These are phyloP conservation scores for Drosophila pandora DNA, from an alignment of 1,140 invertebrate species.

Conservation along the genomic window DNA sequence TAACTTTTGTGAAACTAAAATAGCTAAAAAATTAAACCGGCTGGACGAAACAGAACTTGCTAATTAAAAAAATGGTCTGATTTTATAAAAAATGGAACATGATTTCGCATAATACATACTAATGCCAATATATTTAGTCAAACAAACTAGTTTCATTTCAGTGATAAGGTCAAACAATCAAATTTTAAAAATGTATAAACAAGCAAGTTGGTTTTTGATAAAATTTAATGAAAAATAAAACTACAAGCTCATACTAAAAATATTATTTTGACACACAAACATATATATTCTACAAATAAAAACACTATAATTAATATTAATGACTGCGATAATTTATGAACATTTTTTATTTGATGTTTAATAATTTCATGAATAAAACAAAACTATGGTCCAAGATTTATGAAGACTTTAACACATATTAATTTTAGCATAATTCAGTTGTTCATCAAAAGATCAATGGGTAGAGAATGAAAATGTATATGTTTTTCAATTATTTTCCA, in stretches of 20 bases:
- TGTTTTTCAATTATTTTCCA: background rate
- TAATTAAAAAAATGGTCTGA: conserved; percentile 26
- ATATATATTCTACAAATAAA: conserved; percentile 12
- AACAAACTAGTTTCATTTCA: conserved; percentile 28
- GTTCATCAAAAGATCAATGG: background rate
- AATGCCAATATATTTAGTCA: conserved; percentile 25
- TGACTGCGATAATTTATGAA: conserved; percentile 8
- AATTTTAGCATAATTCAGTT: conserved; percentile 3
- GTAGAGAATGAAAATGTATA: background rate
- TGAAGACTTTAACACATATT: conserved; percentile 24
- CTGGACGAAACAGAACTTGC: conserved; percentile 14
- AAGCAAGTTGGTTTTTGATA: background rate
- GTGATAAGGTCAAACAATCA: conserved; percentile 40
- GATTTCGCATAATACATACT: conserved; percentile 34
- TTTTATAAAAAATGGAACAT: conserved; percentile 22
- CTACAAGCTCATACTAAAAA: background rate
- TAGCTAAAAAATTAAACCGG: conserved; percentile 3
- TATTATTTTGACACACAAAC: conserved; percentile 27
- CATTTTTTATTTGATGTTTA: conserved; percentile 9
- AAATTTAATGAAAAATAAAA: background rate
- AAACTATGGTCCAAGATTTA: conserved; percentile 11
- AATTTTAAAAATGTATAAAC: conserved; percentile 16
- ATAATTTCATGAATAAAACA: conserved; percentile 36
- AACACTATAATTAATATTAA: conserved; percentile 19
- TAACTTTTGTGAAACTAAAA: conserved; percentile 6